Evolutionary conservation across 1,140 invertebrate genomes (phyloP).

Genomic region (Eueides isabella): DNA sequence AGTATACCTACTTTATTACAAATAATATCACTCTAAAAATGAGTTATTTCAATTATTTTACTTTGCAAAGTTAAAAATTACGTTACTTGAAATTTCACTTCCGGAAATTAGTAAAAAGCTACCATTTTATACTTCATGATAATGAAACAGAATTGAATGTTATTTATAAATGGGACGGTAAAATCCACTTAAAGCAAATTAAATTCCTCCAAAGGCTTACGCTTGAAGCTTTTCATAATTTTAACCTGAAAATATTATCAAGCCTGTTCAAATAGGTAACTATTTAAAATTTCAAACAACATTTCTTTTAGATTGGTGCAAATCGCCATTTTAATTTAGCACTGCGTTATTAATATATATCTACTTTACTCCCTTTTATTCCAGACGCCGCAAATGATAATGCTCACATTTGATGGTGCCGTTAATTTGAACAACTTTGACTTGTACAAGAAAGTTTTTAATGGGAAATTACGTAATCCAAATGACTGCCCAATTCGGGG

Average conservation of each 20-base stretch:
- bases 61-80: not conserved
- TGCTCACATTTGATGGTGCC: constrained; percentile 96
- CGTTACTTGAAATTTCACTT: not conserved
- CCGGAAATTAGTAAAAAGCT: not conserved
- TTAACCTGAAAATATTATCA: not conserved
- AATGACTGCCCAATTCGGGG: constrained; percentile 95
- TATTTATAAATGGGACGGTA: constrained; percentile 1
- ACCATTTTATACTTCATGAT: not conserved
- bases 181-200: not conserved
- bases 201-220: constrained; percentile 2
- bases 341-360: not conserved
- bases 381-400: constrained; percentile 96
- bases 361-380: constrained; percentile 44
- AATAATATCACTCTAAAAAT: no score
- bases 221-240: not conserved
- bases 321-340: not conserved
- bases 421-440: constrained; percentile 96
- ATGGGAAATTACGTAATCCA: constrained; percentile 90
- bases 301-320: no score
- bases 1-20: no score
- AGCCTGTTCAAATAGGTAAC: not conserved
- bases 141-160: constrained; percentile 6
- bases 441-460: constrained; percentile 93
- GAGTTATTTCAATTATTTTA: no score
- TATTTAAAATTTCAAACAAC: not conserved